Conservation (phyloP, 2,888 invertebrate species). For the Athrips mouffetella region DNA sequence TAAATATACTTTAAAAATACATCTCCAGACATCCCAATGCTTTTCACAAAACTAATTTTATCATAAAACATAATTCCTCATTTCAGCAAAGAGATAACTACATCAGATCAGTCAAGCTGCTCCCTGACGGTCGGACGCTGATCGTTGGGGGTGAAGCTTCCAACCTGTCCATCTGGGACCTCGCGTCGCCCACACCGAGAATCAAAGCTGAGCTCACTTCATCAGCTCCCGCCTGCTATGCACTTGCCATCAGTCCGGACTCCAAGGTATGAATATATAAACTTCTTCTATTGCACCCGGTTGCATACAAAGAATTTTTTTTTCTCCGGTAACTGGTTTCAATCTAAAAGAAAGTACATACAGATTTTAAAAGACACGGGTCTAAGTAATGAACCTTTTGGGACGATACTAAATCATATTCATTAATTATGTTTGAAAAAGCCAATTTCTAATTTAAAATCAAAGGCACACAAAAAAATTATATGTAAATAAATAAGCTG, state of each 20-base stretch:
- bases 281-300: too few species aligned
- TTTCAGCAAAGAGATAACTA: slow-evolving; percentile 94
- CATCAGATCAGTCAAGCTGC: slow-evolving; percentile 94
- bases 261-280: slow-evolving; percentile 81
- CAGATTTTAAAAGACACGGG: neutral
- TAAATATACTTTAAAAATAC: too few species aligned
- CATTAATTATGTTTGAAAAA: too few species aligned
- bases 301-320: too few species aligned
- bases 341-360: too few species aligned
- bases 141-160: slow-evolving; percentile 98
- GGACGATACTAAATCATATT: neutral
- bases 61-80: slow-evolving; percentile 1
- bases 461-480: too few species aligned
- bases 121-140: slow-evolving; percentile 94
- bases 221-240: slow-evolving; percentile 97
- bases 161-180: slow-evolving; percentile 96
- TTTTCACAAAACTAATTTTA: neutral
- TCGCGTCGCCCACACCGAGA: slow-evolving; percentile 92
- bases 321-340: too few species aligned
- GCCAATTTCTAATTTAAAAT: too few species aligned
- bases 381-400: neutral
- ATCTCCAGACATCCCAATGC: too few species aligned
- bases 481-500: too few species aligned
- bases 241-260: slow-evolving; percentile 97
- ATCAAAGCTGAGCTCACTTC: slow-evolving; percentile 96